Conservation (phyloP, 2,113 vertebrate species). For the Azemiops feae region DNA sequence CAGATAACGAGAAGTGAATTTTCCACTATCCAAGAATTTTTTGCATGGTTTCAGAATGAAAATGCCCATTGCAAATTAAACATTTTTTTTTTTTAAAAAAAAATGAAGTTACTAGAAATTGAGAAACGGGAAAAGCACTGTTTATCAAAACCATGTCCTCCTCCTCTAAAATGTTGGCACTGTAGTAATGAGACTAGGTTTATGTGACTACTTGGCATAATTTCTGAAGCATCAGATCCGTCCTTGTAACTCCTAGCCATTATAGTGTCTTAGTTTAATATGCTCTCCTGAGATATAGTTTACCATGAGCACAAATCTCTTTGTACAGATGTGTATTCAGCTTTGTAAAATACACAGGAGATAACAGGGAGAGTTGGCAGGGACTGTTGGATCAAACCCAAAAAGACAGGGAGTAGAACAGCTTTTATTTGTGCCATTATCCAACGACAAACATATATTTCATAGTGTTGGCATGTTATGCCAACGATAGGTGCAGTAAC, state of each 20-base stretch:
- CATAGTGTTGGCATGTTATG: neutral
- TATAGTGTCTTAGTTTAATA: slow-evolving; percentile 26
- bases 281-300: slow-evolving; percentile 45
- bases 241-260: neutral
- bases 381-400: neutral
- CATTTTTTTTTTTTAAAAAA: neutral
- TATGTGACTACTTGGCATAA: neutral
- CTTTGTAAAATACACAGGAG: slow-evolving; percentile 54
- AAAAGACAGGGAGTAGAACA: neutral
- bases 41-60: neutral
- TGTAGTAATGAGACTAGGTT: neutral
- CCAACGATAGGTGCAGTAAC: neutral
- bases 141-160: slow-evolving; percentile 1
- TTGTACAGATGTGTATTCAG: slow-evolving; percentile 29
- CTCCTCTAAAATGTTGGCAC: neutral
- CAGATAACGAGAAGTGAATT: neutral
- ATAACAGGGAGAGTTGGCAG: neutral
- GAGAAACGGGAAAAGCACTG: slow-evolving; percentile 8
- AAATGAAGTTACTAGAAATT: neutral
- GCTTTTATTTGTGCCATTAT: neutral
- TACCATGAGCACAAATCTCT: slow-evolving; percentile 54
- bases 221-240: slow-evolving; percentile 14
- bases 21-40: neutral
- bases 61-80: neutral
- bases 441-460: neutral